Evolutionary conservation across 92 coral and sea anemone species (phyloP), one percentile per base, ranked within the genome.

Genomic region (Actinernus sp.): DNA sequence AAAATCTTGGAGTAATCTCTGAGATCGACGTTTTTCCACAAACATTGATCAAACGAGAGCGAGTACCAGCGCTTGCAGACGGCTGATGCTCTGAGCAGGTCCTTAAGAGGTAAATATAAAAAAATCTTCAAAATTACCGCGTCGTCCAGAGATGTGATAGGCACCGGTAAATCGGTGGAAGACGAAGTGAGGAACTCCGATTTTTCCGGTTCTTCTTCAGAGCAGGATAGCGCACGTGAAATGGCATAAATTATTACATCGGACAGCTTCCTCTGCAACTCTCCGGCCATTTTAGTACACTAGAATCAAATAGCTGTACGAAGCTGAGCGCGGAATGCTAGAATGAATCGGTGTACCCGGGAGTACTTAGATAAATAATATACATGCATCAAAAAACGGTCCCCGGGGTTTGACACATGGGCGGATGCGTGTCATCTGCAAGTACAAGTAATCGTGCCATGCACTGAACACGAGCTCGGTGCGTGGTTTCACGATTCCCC

Each of bases 51-150:
- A 33, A 26, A 65, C 0, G 90, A 77, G 11, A 88, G 55, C 32
- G 77, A 67, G 31, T 78, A 31, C 94, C 94, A 88, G 5, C 69
- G 61, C 46, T 63, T 81, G 49, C 94, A 83, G 4, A 88, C 94
- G 52, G 49, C 54, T 0, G 79, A 76, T 8, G 74, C 82, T 12
- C 73, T 36, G 8, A 75, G 25, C 23, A 88, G 78, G 25, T 88
- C 94, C 17, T 30, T n/a, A 0, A 59, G 44, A 26, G 90, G 52
- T 20, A 88, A 69, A 52, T 71, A 79, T 31, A 55, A 31, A 14
- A 88, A 83, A 18, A 88, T 72, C 27, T 66, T 71, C 11, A 88
- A 14, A 17, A 88, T 63, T 20, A 65, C 64, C 1, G 83, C 40
- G 10, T 88, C 90, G 64, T 78, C 76, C 19, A 81, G 31, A 1